phyloP scores from a whole-genome alignment of 1,140 invertebrate species.

The Melitaea cinxia region DNA sequence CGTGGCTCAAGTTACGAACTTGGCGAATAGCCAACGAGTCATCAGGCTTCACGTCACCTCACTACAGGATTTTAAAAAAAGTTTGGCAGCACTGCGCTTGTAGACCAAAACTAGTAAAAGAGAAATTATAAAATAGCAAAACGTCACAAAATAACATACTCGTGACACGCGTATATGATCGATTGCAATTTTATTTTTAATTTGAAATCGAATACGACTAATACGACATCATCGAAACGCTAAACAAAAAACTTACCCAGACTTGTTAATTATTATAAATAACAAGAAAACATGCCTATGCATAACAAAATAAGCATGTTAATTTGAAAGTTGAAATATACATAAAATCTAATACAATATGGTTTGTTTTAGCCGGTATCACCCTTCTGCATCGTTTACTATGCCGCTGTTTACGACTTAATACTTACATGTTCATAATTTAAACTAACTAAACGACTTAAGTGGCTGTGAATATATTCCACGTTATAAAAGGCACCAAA shows the following conservation, averaged over 20 bases:
- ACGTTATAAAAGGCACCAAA: too few species aligned
- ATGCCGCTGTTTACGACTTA: conserved; percentile 6
- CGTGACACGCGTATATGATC: neutral
- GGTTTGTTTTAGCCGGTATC: conserved; percentile 2
- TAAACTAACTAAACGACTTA: conserved; percentile 1
- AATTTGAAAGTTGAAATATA: neutral
- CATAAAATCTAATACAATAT: conserved; percentile 3
- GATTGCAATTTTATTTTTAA: neutral
- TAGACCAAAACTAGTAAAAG: conserved; percentile 17
- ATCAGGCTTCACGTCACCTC: conserved; percentile 23
- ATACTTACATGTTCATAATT: neutral
- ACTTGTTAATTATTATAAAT: too few species aligned
- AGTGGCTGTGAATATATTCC: neutral
- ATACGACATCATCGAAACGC: too few species aligned
- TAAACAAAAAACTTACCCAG: too few species aligned
- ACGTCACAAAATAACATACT: neutral
- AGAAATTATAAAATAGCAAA: neutral
- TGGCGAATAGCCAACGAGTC: conserved; percentile 26
- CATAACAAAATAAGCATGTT: neutral
- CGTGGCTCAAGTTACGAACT: conserved; percentile 14
- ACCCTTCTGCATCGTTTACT: conserved; percentile 4
- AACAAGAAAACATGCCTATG: neutral
- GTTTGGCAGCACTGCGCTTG: conserved; percentile 18
- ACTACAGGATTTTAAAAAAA: conserved; percentile 24
- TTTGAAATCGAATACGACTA: too few species aligned